Evolutionary conservation across 1,140 invertebrate genomes (phyloP).

Genomic region (Popillia japonica): DNA sequence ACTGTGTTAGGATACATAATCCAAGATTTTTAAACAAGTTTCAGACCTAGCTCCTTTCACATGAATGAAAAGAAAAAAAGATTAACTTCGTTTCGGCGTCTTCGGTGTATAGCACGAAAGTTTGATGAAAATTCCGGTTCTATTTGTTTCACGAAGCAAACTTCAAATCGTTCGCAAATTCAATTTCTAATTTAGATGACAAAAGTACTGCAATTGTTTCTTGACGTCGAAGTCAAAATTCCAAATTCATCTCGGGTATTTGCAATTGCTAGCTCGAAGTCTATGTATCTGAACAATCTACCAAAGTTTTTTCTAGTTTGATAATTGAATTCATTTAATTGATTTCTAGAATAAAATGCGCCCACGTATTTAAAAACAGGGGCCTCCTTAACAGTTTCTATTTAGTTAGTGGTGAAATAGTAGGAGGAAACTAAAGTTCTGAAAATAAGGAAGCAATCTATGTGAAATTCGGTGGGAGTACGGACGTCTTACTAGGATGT

Average conservation of each 20-base stretch:
- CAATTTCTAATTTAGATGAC: conserved; percentile 32
- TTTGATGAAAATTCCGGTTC: not conserved
- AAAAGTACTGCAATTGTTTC: conserved; percentile 21
- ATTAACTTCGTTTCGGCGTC: conserved; percentile 2
- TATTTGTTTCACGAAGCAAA: conserved; percentile 29
- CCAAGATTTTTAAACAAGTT: no score
- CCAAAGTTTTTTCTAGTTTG: not conserved
- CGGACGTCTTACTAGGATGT: not conserved
- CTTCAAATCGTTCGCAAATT: conserved; percentile 27
- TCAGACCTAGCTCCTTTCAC: no score
- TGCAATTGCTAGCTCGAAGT: not conserved
- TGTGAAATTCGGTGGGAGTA: not conserved
- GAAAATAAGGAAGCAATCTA: not conserved
- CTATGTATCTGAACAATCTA: not conserved
- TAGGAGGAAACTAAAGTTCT: not conserved
- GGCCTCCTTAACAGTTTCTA: not conserved
- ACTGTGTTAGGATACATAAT: no score
- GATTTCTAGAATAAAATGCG: not conserved
- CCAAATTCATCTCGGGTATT: not conserved
- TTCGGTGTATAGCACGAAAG: not conserved
- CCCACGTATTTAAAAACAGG: not conserved
- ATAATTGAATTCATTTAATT: conserved; percentile 7
- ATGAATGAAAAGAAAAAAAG: not conserved
- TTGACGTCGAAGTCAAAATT: not conserved
- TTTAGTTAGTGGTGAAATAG: not conserved